Evolutionary conservation across 2,797 vertebrate species (phyloP).

Genomic region (Vespertilio murinus): DNA sequence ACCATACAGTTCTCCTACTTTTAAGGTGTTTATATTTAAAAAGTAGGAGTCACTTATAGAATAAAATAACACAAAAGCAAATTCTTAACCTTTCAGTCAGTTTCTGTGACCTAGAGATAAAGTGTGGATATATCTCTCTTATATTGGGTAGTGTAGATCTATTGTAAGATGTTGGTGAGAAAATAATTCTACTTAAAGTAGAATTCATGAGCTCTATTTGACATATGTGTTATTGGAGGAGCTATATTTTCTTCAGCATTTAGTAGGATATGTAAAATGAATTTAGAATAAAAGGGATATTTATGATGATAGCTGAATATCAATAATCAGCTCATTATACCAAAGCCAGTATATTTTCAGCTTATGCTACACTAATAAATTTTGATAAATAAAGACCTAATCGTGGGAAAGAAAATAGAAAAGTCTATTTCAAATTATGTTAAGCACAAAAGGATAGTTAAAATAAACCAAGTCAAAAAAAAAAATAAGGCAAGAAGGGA

Average conservation of each 20-base stretch:
- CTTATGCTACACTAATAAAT: background rate
- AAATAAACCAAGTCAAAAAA: constrained; percentile 22
- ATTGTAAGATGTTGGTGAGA: background rate
- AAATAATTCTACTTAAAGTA: background rate
- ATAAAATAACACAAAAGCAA: background rate
- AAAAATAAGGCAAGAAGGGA: background rate
- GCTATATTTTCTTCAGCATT: background rate
- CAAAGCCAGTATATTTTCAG: background rate
- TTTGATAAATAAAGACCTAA: background rate
- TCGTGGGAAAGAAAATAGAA: background rate
- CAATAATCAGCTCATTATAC: constrained; percentile 16
- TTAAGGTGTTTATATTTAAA: background rate
- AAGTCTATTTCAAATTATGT: background rate
- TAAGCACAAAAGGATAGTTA: background rate
- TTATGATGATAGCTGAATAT: background rate
- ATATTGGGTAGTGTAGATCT: background rate
- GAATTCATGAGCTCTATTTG: background rate
- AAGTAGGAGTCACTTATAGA: background rate
- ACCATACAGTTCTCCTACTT: background rate
- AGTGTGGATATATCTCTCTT: background rate
- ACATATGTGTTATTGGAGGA: background rate
- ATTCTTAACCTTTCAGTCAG: constrained; percentile 3
- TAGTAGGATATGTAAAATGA: background rate
- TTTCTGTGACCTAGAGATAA: constrained; percentile 11
- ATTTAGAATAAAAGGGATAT: constrained; percentile 2